Percentiles rank a stretch among this genome's conserved stretches.
Evolutionary conservation across 2,797 vertebrate species (phyloP).

Genomic region (Poeciliopsis turneri): DNA sequence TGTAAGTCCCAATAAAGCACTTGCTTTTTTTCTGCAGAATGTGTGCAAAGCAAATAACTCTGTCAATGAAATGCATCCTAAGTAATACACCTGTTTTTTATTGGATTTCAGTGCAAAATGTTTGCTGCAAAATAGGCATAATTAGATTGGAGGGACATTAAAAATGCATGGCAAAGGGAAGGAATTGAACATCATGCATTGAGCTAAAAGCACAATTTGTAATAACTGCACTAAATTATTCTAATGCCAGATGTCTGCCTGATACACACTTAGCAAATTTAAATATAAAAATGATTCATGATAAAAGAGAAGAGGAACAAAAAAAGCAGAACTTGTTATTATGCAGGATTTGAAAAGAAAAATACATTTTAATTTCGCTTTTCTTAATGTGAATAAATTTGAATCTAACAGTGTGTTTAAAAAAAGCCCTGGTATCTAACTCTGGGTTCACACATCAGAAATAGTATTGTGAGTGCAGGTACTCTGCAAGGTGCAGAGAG

Average conservation of each 20-base stretch:
- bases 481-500: neutral
- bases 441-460: neutral
- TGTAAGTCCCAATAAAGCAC: neutral
- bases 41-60: neutral
- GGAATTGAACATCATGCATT: neutral
- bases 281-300: neutral
- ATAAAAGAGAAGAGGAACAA: neutral
- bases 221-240: neutral
- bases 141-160: neutral
- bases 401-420: neutral
- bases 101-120: neutral
- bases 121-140: neutral
- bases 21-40: neutral
- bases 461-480: neutral
- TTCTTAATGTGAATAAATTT: neutral
- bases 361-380: neutral
- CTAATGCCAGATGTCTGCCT: neutral
- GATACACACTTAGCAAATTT: neutral
- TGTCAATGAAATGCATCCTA: neutral
- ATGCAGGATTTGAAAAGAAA: neutral
- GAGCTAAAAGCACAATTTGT: conserved; percentile 1
- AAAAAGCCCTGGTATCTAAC: neutral
- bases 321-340: neutral
- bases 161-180: neutral
- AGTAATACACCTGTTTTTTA: neutral